Evolutionary conservation across 2,113 vertebrate genomes (phyloP).

Genomic region (Pangasianodon gigas): DNA sequence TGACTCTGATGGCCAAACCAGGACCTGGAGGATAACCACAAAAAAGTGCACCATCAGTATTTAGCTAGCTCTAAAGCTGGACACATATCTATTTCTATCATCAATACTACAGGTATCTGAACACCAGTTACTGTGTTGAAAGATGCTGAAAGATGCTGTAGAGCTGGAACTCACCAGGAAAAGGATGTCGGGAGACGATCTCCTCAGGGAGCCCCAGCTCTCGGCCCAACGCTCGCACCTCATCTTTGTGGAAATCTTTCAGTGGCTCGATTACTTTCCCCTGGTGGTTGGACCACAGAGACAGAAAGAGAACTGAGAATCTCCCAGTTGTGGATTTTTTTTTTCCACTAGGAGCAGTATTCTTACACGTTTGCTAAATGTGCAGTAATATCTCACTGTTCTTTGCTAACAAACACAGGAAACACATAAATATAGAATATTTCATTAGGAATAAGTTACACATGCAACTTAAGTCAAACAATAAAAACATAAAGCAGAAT

Average conservation of each 20-base stretch:
- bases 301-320: background rate
- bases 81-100: background rate
- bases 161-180: conserved; percentile 80
- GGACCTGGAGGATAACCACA: conserved; percentile 77
- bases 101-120: background rate
- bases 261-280: conserved; percentile 97
- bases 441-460: background rate
- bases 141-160: background rate
- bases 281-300: conserved; percentile 62
- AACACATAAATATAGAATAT: background rate
- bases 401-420: background rate
- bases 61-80: background rate
- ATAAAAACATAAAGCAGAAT: background rate
- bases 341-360: no score
- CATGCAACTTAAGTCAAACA: no score
- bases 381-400: background rate
- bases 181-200: conserved; percentile 92
- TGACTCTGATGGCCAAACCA: conserved; percentile 94
- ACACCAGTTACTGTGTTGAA: no score
- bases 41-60: background rate
- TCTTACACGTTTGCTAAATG: background rate
- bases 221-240: conserved; percentile 91
- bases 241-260: conserved; percentile 99
- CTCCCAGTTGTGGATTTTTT: no score
- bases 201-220: conserved; percentile 96